phyloP scores from a whole-genome alignment of 2,888 invertebrate species.

The Prosopocoilus inquinatus region DNA sequence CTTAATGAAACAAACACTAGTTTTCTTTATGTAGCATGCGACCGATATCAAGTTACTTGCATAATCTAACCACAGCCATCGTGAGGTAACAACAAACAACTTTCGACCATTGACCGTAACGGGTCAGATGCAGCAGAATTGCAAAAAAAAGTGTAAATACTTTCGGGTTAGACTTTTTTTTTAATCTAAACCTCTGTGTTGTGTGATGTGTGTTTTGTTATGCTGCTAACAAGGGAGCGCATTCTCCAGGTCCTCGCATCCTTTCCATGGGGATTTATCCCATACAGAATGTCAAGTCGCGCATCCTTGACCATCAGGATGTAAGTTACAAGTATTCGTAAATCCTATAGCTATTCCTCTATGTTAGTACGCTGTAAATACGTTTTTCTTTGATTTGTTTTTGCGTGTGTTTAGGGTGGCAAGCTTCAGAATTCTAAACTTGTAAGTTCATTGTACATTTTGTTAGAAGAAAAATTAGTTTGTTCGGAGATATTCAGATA shows the following conservation, averaged over 20 bases:
- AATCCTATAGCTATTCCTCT: too few species aligned
- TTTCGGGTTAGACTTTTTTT: background rate
- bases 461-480: too few species aligned
- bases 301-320: slow-evolving; percentile 82
- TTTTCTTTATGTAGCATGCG: too few species aligned
- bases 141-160: background rate
- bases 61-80: background rate
- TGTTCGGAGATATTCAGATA: background rate
- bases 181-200: background rate
- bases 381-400: background rate
- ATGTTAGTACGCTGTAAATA: too few species aligned
- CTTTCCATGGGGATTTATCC: slow-evolving; percentile 89
- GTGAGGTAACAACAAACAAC: background rate
- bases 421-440: too few species aligned
- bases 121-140: background rate
- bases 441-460: too few species aligned
- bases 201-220: slow-evolving; percentile 47
- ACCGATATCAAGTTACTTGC: too few species aligned
- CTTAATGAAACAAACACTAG: too few species aligned
- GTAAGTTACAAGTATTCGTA: slow-evolving; percentile 65
- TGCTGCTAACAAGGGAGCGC: slow-evolving; percentile 78
- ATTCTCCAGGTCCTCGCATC: slow-evolving; percentile 88
- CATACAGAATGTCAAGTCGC: slow-evolving; percentile 84
- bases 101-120: background rate
- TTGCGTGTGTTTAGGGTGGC: too few species aligned